Evolutionary conservation across 2,797 vertebrate species (phyloP).

Genomic region (Lophotriccus pileatus): DNA sequence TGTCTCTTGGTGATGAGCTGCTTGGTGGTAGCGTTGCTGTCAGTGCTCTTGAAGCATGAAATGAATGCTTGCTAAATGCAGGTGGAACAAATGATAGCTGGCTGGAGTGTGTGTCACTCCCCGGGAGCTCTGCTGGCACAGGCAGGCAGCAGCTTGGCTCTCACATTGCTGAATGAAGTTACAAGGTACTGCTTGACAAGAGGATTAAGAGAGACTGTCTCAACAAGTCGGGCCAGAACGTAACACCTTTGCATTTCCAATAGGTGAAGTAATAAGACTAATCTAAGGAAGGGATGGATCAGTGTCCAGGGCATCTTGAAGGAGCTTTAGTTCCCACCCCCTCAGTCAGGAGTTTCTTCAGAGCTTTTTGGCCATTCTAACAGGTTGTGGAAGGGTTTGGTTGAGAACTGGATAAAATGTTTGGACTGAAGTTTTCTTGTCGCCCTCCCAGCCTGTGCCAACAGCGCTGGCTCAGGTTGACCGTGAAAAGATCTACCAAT

Average conservation of each 20-base stretch:
- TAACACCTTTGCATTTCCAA: neutral
- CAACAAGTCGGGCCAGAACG: neutral
- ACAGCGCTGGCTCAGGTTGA: conserved; percentile 95
- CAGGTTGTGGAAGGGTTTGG: neutral
- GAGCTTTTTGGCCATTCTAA: neutral
- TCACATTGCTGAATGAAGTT: neutral
- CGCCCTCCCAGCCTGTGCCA: conserved; percentile 86
- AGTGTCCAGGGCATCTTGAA: neutral
- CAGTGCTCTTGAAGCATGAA: neutral
- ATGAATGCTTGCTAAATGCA: neutral
- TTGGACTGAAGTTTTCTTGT: conserved; percentile 10
- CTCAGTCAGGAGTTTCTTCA: neutral
- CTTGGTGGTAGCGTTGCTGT: accelerated
- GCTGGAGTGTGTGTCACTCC: neutral
- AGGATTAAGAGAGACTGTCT: neutral
- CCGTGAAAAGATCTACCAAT: conserved; percentile 97
- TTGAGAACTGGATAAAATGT: neutral
- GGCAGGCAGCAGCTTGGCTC: neutral
- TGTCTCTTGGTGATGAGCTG: neutral
- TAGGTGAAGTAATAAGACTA: neutral
- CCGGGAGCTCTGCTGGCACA: neutral
- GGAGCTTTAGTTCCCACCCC: neutral
- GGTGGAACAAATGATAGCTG: neutral
- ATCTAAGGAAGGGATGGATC: neutral
- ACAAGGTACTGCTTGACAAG: neutral